A percentile compares a stretch with the other conserved stretches of the same genome.
phyloP scores from a whole-genome alignment of 2,797 vertebrate species.

The Xyrichtys novacula region DNA sequence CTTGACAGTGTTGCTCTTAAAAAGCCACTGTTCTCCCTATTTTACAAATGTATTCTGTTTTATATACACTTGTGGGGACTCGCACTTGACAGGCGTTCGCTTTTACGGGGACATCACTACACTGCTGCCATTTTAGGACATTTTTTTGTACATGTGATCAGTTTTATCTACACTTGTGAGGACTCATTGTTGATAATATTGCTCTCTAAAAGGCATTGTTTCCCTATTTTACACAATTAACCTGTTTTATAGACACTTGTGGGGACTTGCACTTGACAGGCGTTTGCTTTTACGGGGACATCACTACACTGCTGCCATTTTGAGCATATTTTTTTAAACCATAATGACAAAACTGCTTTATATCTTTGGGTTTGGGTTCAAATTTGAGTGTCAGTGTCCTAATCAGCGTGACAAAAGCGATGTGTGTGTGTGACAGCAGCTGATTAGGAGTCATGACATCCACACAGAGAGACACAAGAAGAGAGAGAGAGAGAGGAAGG shows the following conservation, averaged over 20 bases:
- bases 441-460: constrained; percentile 51
- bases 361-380: background rate
- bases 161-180: background rate
- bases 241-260: background rate
- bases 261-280: constrained; percentile 2
- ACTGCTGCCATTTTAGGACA: background rate
- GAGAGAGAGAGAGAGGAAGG: constrained; percentile 19
- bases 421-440: constrained; percentile 44
- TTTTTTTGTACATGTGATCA: background rate
- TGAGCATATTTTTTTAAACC: background rate
- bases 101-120: background rate
- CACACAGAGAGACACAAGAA: constrained; percentile 13
- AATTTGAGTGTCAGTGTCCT: constrained; percentile 1
- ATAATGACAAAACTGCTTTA: background rate
- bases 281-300: background rate
- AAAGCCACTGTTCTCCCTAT: background rate
- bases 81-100: background rate
- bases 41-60: background rate
- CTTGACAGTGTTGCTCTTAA: background rate
- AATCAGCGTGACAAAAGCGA: background rate
- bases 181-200: background rate
- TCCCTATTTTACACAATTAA: background rate
- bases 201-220: background rate
- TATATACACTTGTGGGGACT: background rate
- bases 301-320: too few relatives aligned